Base-by-base conservation (phyloP, 1,140 invertebrate species). In the Trypoxylus dichotomus region DNA sequence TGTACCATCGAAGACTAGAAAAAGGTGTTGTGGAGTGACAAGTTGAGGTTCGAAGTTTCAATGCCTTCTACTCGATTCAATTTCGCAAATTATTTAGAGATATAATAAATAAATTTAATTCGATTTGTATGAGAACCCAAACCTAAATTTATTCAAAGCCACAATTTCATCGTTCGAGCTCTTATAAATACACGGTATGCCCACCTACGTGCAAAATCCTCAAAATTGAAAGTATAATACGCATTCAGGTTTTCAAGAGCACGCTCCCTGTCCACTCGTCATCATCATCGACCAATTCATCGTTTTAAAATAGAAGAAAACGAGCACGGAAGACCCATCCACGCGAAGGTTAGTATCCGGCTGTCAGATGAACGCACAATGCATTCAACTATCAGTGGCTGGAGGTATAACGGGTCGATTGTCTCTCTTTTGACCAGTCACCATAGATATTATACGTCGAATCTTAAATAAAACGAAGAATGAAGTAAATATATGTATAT, bases 351-450 rank as follows among this genome's bases (percentile, higher is more conserved):
- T n/a, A n/a, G n/a, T n/a, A n/a, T n/a, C 2, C 58, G 21, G 63
- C 63, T 29, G 25, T 27, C 63, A 8, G 63, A 37, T 29, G 63
- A 37, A 29, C 32, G 21, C 24, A 71, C 63, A 71, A 37, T 37
- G 32, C 15, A 47, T 19, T 19, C 43, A 19, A 47, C 73, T 74
- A 29, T 74, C 73, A 74, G 73, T 74, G 73, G 73, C 73, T 8
- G 27, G 11, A 19, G 71, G 73, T 47, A 74, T 74, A 74, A 74
- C 73, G 73, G 73, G n/a, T 10, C 73, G 73, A 74, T 74, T 74
- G 73, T 74, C 73, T 74, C 73, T 21, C 19, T 24, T 21, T 42
- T 37, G 73, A 25, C 73, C 5, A 74, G 73, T 74, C 73, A 74
- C 41, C 21, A 68, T 60, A 8, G 3, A 0, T 13, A 68, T 29